Evolutionary conservation across 2,888 invertebrate genomes (phyloP), one percentile per base, ranked within the genome.

Genomic region (Hybos culiciformis): DNA sequence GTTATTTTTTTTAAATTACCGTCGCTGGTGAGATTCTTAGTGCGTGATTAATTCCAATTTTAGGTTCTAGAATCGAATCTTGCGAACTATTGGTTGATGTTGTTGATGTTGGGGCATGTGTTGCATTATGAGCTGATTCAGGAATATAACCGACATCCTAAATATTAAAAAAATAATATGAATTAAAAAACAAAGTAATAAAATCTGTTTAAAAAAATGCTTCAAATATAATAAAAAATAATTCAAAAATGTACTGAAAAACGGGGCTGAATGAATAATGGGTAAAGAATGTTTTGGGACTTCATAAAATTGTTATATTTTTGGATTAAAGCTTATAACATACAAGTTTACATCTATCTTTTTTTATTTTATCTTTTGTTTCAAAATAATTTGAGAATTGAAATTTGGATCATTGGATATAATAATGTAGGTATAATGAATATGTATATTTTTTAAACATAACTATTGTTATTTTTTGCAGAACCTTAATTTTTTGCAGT

Each of bases 21-120:
- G 94, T 94, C 66, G 91, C 92, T 63, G 87, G 83, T 61, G 83
- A 86, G 61, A 83, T 85, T 66, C 82, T 74, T 62, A 80, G 86
- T 58, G 83, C 83, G 67, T 85, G 83, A 56, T 81, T 77, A 59
- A 80, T 62, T 56, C 68, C 67, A 45, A 72, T 70, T 55, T 77
- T 72, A 53, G 74, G 72, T 50, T 73, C 54, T 42, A n/a, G n/a
- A n/a, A n/a, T n/a, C 34, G 50, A 66, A 54, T 67, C 67, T 56
- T 70, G 59, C 52, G 70, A 69, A 45, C 71, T 70, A 15, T 59
- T 58, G n/a, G n/a, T n/a, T 26, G 63, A 58, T 37, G 62, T 62
- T 38, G 64, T 63, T 6, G 74, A 66, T 53, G 74, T 74, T 50
- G 76, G 73, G 34, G 66, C 62, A 54, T 66, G 63, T 33, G 61